Percentiles rank a stretch among this genome's conserved stretches.
Conservation (phyloP, 2,888 invertebrate genomes). For the Balanococcus diminutus region DNA sequence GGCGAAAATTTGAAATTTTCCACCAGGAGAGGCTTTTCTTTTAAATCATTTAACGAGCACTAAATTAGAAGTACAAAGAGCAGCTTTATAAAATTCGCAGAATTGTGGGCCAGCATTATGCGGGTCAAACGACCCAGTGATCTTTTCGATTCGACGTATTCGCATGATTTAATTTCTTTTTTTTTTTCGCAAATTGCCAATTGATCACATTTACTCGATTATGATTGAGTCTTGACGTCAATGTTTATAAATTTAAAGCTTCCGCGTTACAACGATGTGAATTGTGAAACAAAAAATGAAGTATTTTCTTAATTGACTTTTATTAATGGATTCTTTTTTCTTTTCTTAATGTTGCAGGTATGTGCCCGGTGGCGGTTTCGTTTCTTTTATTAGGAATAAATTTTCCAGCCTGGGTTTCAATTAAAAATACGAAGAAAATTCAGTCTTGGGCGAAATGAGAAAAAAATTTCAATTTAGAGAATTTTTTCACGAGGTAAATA, state of each 20-base stretch:
- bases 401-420: too few relatives aligned
- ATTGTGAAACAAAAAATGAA: neutral
- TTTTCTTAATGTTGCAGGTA: conserved; percentile 8
- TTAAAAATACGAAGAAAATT: neutral
- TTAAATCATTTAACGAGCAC: neutral
- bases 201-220: neutral
- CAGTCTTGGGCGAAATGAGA: neutral
- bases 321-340: neutral
- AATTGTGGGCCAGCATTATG: neutral
- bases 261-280: conserved; percentile 5
- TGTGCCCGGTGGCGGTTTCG: neutral
- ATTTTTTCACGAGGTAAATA: neutral
- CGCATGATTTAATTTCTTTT: neutral
- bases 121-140: conserved; percentile 2
- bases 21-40: neutral
- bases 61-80: neutral
- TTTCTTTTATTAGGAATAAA: neutral
- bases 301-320: neutral
- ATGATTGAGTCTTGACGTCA: too few relatives aligned
- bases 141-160: neutral
- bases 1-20: neutral
- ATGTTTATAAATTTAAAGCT: neutral
- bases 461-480: neutral
- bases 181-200: neutral
- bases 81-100: neutral